Evolutionary conservation across 2,888 invertebrate genomes (phyloP), one percentile per base, ranked within the genome.

Genomic region (Leptinotarsa tumamoca): DNA sequence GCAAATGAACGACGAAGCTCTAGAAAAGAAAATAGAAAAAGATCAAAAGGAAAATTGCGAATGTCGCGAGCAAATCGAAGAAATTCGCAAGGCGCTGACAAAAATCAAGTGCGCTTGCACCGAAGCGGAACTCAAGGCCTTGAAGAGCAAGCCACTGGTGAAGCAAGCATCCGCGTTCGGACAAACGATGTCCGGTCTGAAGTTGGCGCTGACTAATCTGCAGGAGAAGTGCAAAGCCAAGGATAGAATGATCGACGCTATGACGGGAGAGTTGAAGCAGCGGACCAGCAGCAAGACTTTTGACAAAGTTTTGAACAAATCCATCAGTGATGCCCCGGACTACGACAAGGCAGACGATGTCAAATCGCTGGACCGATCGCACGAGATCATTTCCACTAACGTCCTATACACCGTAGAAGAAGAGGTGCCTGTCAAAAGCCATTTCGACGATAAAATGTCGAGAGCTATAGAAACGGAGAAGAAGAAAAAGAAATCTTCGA

Each of bases 181-280:
- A 13, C 82, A 82, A 58, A 84, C 85, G 5, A 82, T 85, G 82
- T 85, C 85, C 0, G 85, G 84, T 14, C 75, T 88, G 56, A 85
- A 87, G 74, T 75, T 86, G 76, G 85, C 87, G 14, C 76, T 88
- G 56, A 77, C 80, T 5, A 84, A 82, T 52, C 78, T 87, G 23
- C 85, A 87, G 75, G 81, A 84, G 43, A 87, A 88, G 74, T 87
- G 87, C 73, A 84, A 82, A 69, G 83, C 84, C 4, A 88, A 87
- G 74, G 88, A 87, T 79, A 81, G 80, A 49, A 83, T 87, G 83
- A 87, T 87, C 69, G 82, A 84, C 13, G 84, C 83, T 0, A 85
- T 87, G 84, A 85, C 86, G 17, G 81, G 84, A 4, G 86, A 87
- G 73, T 78, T 88, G 50, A 81, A 83, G 67, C 66, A 80, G 67